These are phyloP conservation scores for Osmoderma eremita DNA, from an alignment of 2,888 invertebrate genomes.

Conservation along the genomic window DNA sequence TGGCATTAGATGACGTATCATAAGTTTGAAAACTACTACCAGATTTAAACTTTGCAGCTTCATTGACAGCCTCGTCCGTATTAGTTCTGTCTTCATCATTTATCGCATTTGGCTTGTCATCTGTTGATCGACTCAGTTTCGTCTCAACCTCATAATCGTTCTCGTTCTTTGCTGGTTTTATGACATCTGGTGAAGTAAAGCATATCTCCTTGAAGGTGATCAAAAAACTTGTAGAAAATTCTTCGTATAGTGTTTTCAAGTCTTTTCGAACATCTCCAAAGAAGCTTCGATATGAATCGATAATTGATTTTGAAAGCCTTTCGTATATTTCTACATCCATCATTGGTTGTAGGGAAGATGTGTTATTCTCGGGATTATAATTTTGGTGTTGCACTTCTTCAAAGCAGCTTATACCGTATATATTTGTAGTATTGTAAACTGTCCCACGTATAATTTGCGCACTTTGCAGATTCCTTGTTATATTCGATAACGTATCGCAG, in stretches of 20 bases:
- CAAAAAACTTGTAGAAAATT: not conserved
- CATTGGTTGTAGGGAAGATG: not conserved
- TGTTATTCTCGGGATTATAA: not conserved
- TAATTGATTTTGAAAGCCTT: not conserved
- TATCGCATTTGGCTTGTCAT: not conserved
- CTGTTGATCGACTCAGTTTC: not conserved
- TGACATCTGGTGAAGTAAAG: not conserved
- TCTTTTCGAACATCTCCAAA: not conserved
- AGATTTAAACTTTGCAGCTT: no score
- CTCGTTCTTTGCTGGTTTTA: not conserved
- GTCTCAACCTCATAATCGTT: not conserved
- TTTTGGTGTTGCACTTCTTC: not conserved
- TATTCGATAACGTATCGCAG: not conserved
- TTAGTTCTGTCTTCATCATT: not conserved
- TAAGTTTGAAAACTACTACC: no score
- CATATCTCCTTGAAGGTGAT: not conserved
- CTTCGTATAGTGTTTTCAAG: not conserved
- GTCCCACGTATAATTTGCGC: not conserved
- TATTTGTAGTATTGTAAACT: not conserved
- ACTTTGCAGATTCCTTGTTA: not conserved
- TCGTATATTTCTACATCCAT: not conserved
- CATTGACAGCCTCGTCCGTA: not conserved
- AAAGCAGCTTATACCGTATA: constrained; percentile 3
- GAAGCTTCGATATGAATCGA: not conserved
- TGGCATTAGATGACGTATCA: no score